Percentiles rank a stretch among this genome's conserved stretches.
Conservation (phyloP, 2,113 vertebrate species). For the Pongo pygmaeus region DNA sequence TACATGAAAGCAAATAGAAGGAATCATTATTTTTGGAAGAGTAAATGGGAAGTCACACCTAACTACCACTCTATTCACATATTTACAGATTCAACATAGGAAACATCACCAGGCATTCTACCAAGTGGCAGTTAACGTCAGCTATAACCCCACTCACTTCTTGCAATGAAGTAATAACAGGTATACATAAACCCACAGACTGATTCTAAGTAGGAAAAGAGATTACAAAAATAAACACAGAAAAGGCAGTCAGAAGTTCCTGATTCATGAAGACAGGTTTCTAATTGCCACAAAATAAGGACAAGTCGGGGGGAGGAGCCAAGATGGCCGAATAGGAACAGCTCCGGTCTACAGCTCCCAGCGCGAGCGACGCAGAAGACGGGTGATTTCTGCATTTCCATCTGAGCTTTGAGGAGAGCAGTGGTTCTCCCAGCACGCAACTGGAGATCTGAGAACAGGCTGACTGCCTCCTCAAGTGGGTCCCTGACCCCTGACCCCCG, state of each 20-base stretch:
- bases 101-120: background rate
- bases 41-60: background rate
- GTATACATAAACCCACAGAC: background rate
- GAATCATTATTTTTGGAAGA: background rate
- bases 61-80: background rate
- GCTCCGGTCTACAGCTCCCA: no score
- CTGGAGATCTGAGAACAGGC: no score
- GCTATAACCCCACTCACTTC: background rate
- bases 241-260: slow-evolving; percentile 3
- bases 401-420: no score
- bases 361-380: no score
- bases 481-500: no score
- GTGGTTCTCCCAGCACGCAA: no score
- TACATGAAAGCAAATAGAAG: background rate
- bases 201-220: background rate
- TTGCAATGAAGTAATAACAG: background rate
- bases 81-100: background rate
- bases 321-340: no score
- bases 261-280: background rate
- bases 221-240: background rate
- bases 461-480: no score
- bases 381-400: no score
- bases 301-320: background rate
- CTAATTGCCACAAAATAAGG: slow-evolving; percentile 19
- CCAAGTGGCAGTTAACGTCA: background rate